Percentiles rank a stretch among this genome's conserved stretches.
phyloP scores from a whole-genome alignment of 2,113 vertebrate species.

The Tenebrosternarchus preto region DNA sequence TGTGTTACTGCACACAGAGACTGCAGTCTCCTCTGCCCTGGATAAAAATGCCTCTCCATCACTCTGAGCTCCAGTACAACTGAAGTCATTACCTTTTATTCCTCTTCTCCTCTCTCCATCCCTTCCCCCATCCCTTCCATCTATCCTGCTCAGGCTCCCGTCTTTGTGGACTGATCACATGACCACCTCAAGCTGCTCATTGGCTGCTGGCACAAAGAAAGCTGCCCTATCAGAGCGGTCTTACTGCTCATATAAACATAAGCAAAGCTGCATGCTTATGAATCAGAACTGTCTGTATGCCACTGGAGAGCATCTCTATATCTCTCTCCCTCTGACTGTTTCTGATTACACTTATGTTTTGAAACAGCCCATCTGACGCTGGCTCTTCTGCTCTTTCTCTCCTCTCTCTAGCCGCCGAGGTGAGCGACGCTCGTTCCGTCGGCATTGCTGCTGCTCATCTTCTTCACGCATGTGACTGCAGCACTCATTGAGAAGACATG shows the following conservation, averaged over 20 bases:
- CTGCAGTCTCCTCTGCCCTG: too few relatives aligned
- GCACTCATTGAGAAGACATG: constrained; percentile 34
- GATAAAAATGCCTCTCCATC: background rate
- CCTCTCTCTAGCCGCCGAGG: background rate
- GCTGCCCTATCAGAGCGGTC: constrained; percentile 37
- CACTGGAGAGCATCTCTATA: constrained; percentile 6
- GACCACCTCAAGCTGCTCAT: constrained; percentile 43
- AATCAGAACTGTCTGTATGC: constrained; percentile 38
- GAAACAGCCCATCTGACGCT: constrained; percentile 23
- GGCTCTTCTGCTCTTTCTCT: background rate
- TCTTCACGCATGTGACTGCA: background rate
- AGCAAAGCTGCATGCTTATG: constrained; percentile 50
- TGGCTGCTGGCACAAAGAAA: constrained; percentile 37
- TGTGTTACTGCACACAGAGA: background rate
- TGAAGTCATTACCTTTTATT: constrained; percentile 27
- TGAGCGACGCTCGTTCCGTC: background rate
- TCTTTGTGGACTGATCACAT: constrained; percentile 44
- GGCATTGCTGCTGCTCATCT: background rate
- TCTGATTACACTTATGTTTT: constrained; percentile 12
- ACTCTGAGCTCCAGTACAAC: background rate
- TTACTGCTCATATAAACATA: constrained; percentile 49
- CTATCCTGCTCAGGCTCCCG: constrained; percentile 32
- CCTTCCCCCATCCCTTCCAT: constrained; percentile 5
- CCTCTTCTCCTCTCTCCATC: constrained; percentile 15
- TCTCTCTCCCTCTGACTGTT: background rate